Evolutionary conservation across 2,113 vertebrate genomes (phyloP).

Genomic region (Bubalus kerabau): DNA sequence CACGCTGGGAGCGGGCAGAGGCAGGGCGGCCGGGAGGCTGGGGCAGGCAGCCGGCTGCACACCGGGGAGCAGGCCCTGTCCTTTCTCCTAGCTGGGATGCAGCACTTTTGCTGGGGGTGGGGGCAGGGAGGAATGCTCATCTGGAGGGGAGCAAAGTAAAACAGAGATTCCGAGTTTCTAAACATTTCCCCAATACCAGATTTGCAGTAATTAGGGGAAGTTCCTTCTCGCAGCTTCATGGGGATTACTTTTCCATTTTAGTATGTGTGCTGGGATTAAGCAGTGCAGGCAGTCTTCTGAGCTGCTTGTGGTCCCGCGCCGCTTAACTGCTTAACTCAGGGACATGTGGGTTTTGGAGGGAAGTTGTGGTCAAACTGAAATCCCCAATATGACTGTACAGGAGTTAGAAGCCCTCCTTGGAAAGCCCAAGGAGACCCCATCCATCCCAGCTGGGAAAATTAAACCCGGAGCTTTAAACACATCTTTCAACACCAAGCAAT

Average conservation of each 20-base stretch:
- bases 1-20: not conserved
- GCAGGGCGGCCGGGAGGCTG: too few species aligned
- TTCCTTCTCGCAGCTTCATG: not conserved
- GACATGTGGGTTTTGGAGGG: constrained; percentile 20
- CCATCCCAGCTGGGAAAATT: constrained; percentile 8
- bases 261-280: not conserved
- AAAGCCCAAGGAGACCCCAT: constrained; percentile 50
- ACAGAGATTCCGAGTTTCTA: constrained; percentile 16
- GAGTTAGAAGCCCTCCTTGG: constrained; percentile 25
- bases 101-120: not conserved
- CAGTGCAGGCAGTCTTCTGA: not conserved
- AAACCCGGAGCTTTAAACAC: not conserved
- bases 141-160: not conserved
- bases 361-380: constrained; percentile 64
- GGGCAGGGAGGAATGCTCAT: not conserved
- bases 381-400: constrained; percentile 13
- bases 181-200: constrained; percentile 39
- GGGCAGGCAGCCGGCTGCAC: not conserved
- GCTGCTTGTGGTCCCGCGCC: not conserved
- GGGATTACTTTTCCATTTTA: constrained; percentile 37
- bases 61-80: not conserved
- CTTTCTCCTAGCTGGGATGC: not conserved
- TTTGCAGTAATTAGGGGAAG: not conserved
- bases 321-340: constrained; percentile 10
- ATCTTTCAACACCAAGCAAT: not conserved